A percentile compares a stretch with the other conserved stretches of the same genome.
Evolutionary conservation across 2,797 vertebrate genomes (phyloP).

Genomic region (Sternotherus odoratus): DNA sequence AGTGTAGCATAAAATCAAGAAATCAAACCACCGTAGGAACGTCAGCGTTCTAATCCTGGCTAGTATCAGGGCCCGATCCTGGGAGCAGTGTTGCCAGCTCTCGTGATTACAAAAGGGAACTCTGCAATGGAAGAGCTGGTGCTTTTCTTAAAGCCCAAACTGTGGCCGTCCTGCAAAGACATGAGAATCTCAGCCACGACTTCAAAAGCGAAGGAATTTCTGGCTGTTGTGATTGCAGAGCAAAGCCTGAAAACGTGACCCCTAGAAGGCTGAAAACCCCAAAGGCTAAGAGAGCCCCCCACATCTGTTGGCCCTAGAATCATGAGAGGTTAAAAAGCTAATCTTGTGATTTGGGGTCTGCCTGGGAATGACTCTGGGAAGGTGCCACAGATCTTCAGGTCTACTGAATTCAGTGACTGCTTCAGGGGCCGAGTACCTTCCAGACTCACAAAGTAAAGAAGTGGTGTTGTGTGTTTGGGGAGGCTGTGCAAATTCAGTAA

Average conservation of each 20-base stretch:
- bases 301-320: not conserved
- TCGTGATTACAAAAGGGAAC: not conserved
- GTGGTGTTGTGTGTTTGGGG: not conserved
- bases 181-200: fast-evolving
- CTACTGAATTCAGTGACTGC: not conserved
- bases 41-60: not conserved
- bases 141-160: not conserved
- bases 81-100: not conserved
- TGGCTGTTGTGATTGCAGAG: not conserved
- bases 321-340: not conserved
- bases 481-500: not conserved
- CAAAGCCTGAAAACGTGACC: not conserved
- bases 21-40: not conserved
- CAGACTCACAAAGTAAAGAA: not conserved
- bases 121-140: not conserved
- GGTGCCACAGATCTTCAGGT: not conserved
- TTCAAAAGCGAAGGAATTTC: not conserved
- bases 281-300: not conserved
- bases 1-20: not conserved
- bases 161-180: not conserved
- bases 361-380: not conserved
- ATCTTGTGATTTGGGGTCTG: not conserved
- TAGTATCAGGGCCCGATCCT: not conserved
- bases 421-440: not conserved
- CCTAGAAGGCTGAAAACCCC: not conserved